Base-by-base conservation (phyloP, 2,888 invertebrate genomes). In the Acronicta leporina region DNA sequence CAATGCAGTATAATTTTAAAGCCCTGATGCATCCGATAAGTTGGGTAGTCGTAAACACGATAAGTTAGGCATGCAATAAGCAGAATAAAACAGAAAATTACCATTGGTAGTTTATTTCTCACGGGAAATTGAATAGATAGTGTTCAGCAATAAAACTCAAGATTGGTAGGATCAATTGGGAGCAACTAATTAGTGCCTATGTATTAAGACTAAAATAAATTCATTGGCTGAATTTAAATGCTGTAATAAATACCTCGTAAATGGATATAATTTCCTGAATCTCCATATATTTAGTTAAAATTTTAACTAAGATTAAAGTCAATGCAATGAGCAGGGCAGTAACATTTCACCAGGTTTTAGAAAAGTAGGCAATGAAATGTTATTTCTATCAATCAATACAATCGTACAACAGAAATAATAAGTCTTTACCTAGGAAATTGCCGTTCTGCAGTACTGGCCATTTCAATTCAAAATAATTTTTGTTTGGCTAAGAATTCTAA, bases 91-190 rank as follows among this genome's bases (percentile, higher is more conserved):
- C 68, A 63, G 58, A 70, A 67, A 66, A 75, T 76, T 71, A 66
- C 66, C 43, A 54, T 68, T 54, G 42, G 61, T 33, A 61, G 62
- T 49, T 51, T 61, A 74, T 69, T 81, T 83, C 84, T 71, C 80
- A 82, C 74, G 81, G 79, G 71, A 79, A 83, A 68, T 74, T 69
- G 61, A 67, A 76, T 56, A 57, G 49, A 57, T 50, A 59, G 54
- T 43, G 60, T 59, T 73, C 20, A 4, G 59, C 56, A 65, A 71
- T 80, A 77, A 80, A 81, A 81, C 65, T 46, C 48, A 68, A 66
- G 35, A 64, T 70, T 56, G 68, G 72, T 72, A 62, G 60, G 53
- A 75, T 75, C 72, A 53, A 64, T 70, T 60, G 38, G 45, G 42
- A 46, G 49, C 55, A 68, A 56, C 63, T 64, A 75, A 71, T 15